Percentiles rank a stretch among this genome's conserved stretches.
Conservation (phyloP, 1,140 invertebrate species). For the Charaxes varanes region DNA sequence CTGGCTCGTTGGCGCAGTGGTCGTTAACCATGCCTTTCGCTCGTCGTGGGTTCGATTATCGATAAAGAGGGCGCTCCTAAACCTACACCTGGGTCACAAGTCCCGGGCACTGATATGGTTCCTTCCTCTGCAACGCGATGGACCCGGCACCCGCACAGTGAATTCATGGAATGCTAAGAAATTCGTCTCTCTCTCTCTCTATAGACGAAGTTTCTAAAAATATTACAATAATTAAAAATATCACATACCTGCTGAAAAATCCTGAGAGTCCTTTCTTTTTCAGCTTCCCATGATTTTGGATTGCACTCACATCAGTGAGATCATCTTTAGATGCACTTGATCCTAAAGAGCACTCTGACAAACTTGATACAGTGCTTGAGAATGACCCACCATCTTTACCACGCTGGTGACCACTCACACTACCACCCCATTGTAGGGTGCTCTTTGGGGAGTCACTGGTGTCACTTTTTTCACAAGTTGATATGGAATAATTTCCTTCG, state of each 20-base stretch:
- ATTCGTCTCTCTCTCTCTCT: too few species aligned
- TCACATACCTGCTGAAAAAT: conserved; percentile 69
- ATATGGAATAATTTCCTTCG: conserved; percentile 69
- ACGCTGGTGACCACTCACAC: conserved; percentile 66
- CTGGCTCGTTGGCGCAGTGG: too few species aligned
- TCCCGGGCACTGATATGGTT: too few species aligned
- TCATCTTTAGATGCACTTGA: conserved; percentile 62
- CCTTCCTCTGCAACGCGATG: too few species aligned
- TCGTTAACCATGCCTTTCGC: too few species aligned
- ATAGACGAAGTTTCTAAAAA: too few species aligned
- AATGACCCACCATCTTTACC: conserved; percentile 69
- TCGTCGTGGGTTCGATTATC: too few species aligned
- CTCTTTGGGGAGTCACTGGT: conserved; percentile 69
- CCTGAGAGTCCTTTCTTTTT: conserved; percentile 70
- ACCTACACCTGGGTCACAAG: too few species aligned
- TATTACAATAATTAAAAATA: conserved; percentile 7
- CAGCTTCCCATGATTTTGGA: conserved; percentile 48
- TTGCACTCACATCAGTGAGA: conserved; percentile 27
- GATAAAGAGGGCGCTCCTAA: too few species aligned
- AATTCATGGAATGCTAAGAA: too few species aligned
- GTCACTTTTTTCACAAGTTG: conserved; percentile 69
- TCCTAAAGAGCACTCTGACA: conserved; percentile 66
- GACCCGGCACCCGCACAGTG: too few species aligned
- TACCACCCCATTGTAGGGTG: conserved; percentile 64
- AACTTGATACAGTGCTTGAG: conserved; percentile 69